Evolutionary conservation across 1,140 invertebrate genomes (phyloP).

Genomic region (Drosophila ohnishii): DNA sequence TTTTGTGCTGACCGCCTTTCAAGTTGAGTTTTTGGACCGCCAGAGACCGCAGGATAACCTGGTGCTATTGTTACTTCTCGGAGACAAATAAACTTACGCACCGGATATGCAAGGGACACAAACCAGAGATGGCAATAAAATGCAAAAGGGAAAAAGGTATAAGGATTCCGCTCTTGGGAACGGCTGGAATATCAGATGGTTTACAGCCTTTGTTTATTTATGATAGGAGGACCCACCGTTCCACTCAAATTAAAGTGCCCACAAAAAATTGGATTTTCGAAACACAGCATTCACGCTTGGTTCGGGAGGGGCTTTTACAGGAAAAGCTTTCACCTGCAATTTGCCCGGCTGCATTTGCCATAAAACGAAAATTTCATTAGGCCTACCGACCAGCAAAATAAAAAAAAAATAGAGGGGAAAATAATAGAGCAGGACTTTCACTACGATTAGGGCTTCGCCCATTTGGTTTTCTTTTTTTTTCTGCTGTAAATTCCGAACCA

Average conservation of each 20-base stretch:
- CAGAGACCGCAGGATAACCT: slow-evolving; percentile 14
- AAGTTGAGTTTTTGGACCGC: slow-evolving; percentile 7
- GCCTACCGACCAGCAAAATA: slow-evolving; percentile 16
- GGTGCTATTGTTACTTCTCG: background rate
- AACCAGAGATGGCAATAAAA: slow-evolving; percentile 36
- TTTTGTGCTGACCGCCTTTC: background rate
- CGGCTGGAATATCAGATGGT: slow-evolving; percentile 47
- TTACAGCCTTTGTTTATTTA: slow-evolving; percentile 56
- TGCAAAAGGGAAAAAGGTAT: background rate
- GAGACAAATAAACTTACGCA: slow-evolving; percentile 37
- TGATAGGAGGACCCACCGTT: slow-evolving; percentile 17
- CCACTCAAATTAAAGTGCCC: slow-evolving; percentile 51
- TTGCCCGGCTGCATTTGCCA: slow-evolving; percentile 46
- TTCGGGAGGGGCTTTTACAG: background rate
- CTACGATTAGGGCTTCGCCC: slow-evolving; percentile 29
- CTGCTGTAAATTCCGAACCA: slow-evolving; percentile 55
- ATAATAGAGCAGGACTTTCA: slow-evolving; percentile 43
- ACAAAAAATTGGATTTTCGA: slow-evolving; percentile 28
- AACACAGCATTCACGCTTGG: slow-evolving; percentile 15
- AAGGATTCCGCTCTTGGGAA: background rate
- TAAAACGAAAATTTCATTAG: slow-evolving; percentile 62
- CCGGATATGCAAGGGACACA: slow-evolving; percentile 8
- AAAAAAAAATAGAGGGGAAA: slow-evolving; percentile 18
- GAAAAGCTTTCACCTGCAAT: slow-evolving; percentile 63
- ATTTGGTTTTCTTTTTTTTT: slow-evolving; percentile 27